Conservation (phyloP, 2,797 vertebrate genomes). For the Potorous gilbertii region DNA sequence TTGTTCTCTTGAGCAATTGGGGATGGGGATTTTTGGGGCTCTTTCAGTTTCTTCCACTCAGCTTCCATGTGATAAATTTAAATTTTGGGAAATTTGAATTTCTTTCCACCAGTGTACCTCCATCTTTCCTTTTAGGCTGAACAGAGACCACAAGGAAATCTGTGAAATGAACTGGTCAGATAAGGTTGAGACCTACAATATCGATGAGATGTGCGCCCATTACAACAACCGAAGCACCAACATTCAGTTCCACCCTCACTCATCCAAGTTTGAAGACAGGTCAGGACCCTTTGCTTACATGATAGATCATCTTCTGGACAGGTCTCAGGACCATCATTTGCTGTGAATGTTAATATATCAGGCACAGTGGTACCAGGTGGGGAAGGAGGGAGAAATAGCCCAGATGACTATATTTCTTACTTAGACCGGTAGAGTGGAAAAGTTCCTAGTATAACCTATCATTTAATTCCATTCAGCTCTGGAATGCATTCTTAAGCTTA, state of each 20-base stretch:
- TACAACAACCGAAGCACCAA: conserved; percentile 88
- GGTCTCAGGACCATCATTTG: not conserved
- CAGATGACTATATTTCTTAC: not conserved
- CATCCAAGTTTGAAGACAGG: conserved; percentile 89
- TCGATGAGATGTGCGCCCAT: conserved; percentile 87
- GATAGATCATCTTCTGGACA: not conserved
- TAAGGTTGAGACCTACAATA: conserved; percentile 89
- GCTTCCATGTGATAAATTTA: not conserved
- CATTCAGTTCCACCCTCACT: conserved; percentile 87
- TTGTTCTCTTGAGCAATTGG: not conserved
- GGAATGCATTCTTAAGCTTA: not conserved
- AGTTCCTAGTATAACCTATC: not conserved
- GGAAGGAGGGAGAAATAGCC: not conserved
- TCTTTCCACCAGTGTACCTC: not conserved
- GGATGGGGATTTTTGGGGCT: not conserved
- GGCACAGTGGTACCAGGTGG: not conserved
- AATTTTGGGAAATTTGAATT: not conserved
- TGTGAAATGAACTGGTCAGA: conserved; percentile 95
- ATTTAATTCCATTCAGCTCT: not conserved
- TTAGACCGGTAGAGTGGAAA: not conserved
- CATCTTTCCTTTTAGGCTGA: conserved; percentile 83
- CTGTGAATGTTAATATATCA: not conserved
- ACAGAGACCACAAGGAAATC: conserved; percentile 88
- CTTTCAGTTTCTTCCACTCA: not conserved
- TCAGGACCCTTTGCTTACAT: conserved; percentile 77